These are phyloP conservation scores for Andrena marginata DNA, from an alignment of 2,888 invertebrate genomes.

Conservation along the genomic window DNA sequence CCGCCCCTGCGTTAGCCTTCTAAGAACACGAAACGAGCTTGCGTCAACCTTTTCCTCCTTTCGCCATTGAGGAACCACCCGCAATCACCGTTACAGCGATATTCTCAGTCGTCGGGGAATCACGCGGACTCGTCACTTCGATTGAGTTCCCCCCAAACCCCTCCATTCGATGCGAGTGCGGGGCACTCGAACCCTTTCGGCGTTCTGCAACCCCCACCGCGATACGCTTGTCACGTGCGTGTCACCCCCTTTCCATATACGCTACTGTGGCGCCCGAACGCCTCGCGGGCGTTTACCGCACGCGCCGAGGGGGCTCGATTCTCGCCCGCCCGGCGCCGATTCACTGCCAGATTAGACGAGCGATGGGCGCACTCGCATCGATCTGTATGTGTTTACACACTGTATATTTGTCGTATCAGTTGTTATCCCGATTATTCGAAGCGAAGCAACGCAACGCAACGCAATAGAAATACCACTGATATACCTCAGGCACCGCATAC, in stretches of 20 bases:
- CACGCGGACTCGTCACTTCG: not conserved
- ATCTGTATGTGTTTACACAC: constrained; percentile 23
- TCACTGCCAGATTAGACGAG: constrained; percentile 40
- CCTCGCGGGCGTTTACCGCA: not conserved
- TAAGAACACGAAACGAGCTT: constrained; percentile 53
- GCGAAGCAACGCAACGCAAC: constrained; percentile 50
- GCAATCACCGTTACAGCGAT: constrained; percentile 30
- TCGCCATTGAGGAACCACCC: constrained; percentile 31
- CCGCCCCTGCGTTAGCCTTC: constrained; percentile 46
- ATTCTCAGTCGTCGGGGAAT: not conserved
- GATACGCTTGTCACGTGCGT: no score
- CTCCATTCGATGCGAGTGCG: constrained; percentile 42
- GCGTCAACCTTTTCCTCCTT: constrained; percentile 31
- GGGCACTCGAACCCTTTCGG: not conserved
- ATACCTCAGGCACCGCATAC: constrained; percentile 72
- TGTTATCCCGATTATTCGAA: constrained; percentile 19
- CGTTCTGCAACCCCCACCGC: not conserved
- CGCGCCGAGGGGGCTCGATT: constrained; percentile 6
- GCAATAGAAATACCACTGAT: constrained; percentile 74
- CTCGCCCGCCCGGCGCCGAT: not conserved
- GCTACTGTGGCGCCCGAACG: not conserved
- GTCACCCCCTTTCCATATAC: not conserved
- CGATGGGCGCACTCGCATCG: constrained; percentile 41
- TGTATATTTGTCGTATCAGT: constrained; percentile 34
- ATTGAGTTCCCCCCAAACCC: constrained; percentile 11